These are phyloP conservation scores for Bambusicola thoracicus DNA, from an alignment of 2,113 vertebrate species.

Conservation along the genomic window DNA sequence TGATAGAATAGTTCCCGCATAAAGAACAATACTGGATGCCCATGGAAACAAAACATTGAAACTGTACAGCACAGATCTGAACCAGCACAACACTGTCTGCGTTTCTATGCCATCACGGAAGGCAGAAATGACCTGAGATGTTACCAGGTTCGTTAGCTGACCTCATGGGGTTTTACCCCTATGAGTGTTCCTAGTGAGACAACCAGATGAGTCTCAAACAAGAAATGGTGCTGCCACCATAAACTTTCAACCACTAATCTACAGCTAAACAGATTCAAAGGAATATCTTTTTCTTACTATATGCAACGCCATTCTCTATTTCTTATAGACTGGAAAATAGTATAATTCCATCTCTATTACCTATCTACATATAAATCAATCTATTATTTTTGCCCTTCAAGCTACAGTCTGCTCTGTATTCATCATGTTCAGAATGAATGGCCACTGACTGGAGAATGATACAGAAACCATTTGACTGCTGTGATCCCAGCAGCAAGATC, in stretches of 20 bases:
- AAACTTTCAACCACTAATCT: background rate
- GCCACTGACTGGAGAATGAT: background rate
- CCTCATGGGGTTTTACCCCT: background rate
- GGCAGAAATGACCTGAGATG: background rate
- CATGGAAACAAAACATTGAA: background rate
- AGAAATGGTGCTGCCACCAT: background rate
- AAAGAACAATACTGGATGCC: background rate
- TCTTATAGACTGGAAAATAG: background rate
- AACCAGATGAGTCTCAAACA: background rate
- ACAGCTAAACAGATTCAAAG: background rate
- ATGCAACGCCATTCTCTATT: background rate
- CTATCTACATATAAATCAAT: background rate
- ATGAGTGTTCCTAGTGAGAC: background rate
- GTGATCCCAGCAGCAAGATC: background rate
- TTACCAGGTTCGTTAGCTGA: background rate
- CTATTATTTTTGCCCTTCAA: background rate
- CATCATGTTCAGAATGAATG: background rate
- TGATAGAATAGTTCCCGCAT: background rate
- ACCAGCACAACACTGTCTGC: background rate
- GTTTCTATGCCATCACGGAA: background rate
- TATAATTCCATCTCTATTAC: background rate
- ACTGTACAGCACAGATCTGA: background rate
- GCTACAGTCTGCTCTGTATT: background rate
- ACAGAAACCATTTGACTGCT: background rate
- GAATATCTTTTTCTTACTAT: background rate